Evolutionary conservation across 1,140 invertebrate species (phyloP), one percentile per base, ranked within the genome.

Genomic region (Brachionus plicatilis): DNA sequence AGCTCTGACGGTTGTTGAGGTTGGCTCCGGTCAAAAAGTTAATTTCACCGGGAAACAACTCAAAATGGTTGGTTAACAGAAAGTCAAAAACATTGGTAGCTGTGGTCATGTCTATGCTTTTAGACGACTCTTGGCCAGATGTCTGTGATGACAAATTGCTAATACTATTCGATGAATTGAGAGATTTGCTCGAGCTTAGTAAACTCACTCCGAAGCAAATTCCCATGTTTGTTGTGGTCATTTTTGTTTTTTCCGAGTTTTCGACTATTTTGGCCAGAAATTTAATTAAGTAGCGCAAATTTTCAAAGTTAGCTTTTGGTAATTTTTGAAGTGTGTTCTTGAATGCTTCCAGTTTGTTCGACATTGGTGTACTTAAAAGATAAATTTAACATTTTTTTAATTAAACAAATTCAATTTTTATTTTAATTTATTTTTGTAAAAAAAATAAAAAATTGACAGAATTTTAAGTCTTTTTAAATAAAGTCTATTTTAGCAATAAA

Each of bases 1-100:
- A 82, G 41, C 65, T 60, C 20, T 68, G 79, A 8, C 37, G 50
- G 17, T 24, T 41, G 20, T 24, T 45, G 2, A 82, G 17, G 29
- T 56, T 45, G 12, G 33, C 20, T 20, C 65, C 79, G 2, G n/a
- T 60, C 24, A 45, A 68, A 65, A 82, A 82, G 33, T 68, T 82
- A n/a, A 82, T 68, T 8, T 60, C 79, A 68, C 53, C 79, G 1
- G 79, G 53, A 12, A 82, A 82, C 53, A 82, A 47, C 7, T 68
- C 65, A 41, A 7, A 1, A 29, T 82, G 79, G 65, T 82, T 82
- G 4, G 79, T 65, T 9, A 82, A 14, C 53, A 82, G 65, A 82
- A 82, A 82, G n/a, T 82, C 79, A 82, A 82, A 82, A 20, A 82
- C 79, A 82, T 68, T 82, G 6, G 79, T 82, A 20, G 79, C 79